Evolutionary conservation across 2,888 invertebrate species (phyloP).

Genomic region (Polydrusus cervinus): DNA sequence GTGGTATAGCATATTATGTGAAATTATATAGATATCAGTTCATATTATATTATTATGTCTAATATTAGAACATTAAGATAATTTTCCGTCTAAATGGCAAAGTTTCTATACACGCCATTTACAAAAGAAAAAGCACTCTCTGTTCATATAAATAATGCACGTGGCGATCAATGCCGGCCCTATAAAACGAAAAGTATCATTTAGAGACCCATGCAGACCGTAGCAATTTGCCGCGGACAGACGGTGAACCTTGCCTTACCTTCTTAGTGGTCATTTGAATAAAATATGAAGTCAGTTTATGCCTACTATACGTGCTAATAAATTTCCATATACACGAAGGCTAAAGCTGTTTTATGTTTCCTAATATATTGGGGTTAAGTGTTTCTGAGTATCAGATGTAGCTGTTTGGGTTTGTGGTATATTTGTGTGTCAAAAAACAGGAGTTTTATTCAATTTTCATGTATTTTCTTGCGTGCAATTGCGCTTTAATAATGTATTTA

Average conservation of each 20-base stretch:
- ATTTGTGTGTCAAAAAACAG: constrained; percentile 9
- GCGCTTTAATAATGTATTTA: neutral
- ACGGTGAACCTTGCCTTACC: constrained; percentile 45
- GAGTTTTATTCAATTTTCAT: constrained; percentile 17
- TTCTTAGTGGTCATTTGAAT: constrained; percentile 55
- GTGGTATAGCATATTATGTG: too few relatives aligned
- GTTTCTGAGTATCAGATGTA: constrained; percentile 33
- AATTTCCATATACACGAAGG: constrained; percentile 48
- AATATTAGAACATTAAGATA: constrained; percentile 4
- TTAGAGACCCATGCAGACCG: constrained; percentile 46
- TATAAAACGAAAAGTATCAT: constrained; percentile 57
- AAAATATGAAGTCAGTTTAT: constrained; percentile 52
- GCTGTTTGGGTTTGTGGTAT: neutral
- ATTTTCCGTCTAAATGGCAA: constrained; percentile 1
- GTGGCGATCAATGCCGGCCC: constrained; percentile 53
- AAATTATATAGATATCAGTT: too few relatives aligned
- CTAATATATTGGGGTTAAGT: constrained; percentile 47
- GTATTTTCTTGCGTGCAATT: constrained; percentile 18
- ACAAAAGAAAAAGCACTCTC: constrained; percentile 46
- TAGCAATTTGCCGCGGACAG: constrained; percentile 52
- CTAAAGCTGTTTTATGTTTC: constrained; percentile 44
- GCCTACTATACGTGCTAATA: constrained; percentile 49
- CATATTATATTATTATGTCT: neutral
- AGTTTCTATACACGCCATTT: constrained; percentile 26
- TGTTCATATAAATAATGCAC: constrained; percentile 57